These are phyloP conservation scores for Paramuricea clavata DNA, from an alignment of 92 coral and sea anemone species.

Conservation along the genomic window DNA sequence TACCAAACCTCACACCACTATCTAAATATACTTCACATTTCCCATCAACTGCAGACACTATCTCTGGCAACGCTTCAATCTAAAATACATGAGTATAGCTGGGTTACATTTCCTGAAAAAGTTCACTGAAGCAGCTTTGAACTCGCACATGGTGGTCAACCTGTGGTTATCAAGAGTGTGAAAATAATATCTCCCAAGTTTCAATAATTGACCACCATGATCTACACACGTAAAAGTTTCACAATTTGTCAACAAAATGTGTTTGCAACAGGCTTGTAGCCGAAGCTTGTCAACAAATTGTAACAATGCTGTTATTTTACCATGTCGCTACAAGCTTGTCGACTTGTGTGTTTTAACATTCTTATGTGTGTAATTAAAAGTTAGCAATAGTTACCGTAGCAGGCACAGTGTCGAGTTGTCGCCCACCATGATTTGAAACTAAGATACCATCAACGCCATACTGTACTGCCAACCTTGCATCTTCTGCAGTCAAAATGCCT, in stretches of 20 bases:
- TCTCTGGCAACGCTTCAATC: constrained; percentile 64
- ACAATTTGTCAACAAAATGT: too few relatives aligned
- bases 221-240: too few relatives aligned
- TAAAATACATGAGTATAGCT: neutral
- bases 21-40: constrained; percentile 62
- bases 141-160: too few relatives aligned
- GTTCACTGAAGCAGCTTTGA: too few relatives aligned
- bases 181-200: too few relatives aligned
- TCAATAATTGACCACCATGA: too few relatives aligned
- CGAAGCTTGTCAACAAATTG: too few relatives aligned
- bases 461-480: constrained; percentile 36
- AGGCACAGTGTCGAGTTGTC: constrained; percentile 34
- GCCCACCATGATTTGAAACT: constrained; percentile 31
- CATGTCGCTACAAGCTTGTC: too few relatives aligned
- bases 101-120: neutral
- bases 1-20: constrained; percentile 64
- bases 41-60: constrained; percentile 57
- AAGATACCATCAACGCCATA: constrained; percentile 43
- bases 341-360: neutral
- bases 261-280: too few relatives aligned
- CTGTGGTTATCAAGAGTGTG: too few relatives aligned
- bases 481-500: constrained; percentile 42
- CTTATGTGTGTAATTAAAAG: neutral
- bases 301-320: too few relatives aligned
- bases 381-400: constrained; percentile 14